phyloP scores from a whole-genome alignment of 1,140 invertebrate species.

The Drosophila tropicalis region DNA sequence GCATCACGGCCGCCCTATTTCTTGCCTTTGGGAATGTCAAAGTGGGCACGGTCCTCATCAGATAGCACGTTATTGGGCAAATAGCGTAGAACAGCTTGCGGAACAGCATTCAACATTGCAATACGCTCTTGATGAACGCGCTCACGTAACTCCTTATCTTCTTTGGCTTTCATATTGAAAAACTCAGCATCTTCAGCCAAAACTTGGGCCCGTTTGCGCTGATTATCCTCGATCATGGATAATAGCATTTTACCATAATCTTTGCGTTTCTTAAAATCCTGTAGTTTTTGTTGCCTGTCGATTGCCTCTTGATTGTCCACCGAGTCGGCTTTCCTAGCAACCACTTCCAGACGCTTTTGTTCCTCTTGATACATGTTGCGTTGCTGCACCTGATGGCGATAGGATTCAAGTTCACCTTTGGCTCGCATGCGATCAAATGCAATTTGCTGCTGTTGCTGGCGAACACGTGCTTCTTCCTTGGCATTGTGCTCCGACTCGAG shows the following conservation, averaged over 20 bases:
- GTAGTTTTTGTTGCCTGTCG: constrained; percentile 24
- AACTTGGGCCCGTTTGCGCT: constrained; percentile 57
- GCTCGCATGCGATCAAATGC: constrained; percentile 41
- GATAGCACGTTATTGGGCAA: constrained; percentile 57
- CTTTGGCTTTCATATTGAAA: constrained; percentile 48
- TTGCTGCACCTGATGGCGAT: constrained; percentile 35
- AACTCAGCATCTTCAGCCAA: constrained; percentile 56
- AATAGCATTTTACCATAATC: constrained; percentile 52
- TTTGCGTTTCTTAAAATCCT: constrained; percentile 34
- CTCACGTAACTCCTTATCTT: constrained; percentile 41
- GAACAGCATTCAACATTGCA: constrained; percentile 48
- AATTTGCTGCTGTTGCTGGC: constrained; percentile 61
- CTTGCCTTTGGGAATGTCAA: constrained; percentile 22
- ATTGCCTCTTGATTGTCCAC: not conserved
- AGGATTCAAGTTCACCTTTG: constrained; percentile 46
- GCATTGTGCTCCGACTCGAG: constrained; percentile 66
- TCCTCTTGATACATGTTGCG: constrained; percentile 36
- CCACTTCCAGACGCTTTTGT: constrained; percentile 29
- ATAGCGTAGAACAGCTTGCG: constrained; percentile 49
- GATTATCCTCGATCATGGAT: constrained; percentile 65
- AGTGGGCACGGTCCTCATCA: constrained; percentile 46
- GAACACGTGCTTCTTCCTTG: constrained; percentile 56
- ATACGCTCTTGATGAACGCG: constrained; percentile 48
- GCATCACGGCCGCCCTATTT: constrained; percentile 14
- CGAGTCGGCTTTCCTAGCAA: constrained; percentile 2